These are phyloP conservation scores for Bettongia penicillata DNA, from an alignment of 2,113 vertebrate species.

Conservation along the genomic window DNA sequence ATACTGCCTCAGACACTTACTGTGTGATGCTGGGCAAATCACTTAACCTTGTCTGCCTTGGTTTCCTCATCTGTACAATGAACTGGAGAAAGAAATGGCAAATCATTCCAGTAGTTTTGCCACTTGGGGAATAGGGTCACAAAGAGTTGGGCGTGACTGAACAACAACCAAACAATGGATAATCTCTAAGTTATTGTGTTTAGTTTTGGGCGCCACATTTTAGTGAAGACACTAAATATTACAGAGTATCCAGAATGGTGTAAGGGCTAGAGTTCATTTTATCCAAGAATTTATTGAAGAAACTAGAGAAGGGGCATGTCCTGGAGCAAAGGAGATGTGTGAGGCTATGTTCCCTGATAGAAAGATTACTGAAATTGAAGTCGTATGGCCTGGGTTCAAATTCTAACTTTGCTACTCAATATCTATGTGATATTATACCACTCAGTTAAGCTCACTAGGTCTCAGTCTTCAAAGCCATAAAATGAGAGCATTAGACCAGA, in stretches of 20 bases:
- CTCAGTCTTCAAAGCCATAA: background rate
- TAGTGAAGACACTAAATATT: background rate
- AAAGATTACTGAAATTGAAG: background rate
- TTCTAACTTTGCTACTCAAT: background rate
- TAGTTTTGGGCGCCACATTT: background rate
- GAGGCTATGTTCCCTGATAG: background rate
- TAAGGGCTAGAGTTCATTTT: background rate
- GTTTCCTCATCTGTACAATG: background rate
- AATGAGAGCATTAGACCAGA: background rate
- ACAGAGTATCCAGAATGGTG: background rate
- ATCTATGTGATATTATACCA: background rate
- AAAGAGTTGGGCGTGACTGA: background rate
- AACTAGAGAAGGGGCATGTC: background rate
- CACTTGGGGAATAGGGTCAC: background rate
- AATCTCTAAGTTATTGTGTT: background rate
- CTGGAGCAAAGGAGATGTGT: background rate
- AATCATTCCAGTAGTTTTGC: background rate
- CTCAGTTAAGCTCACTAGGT: background rate
- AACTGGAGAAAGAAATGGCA: background rate
- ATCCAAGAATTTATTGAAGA: background rate
- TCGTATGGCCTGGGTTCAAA: background rate
- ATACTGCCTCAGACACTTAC: background rate
- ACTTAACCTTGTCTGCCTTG: background rate
- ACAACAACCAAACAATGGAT: background rate
- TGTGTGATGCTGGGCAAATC: background rate